Percentiles rank a stretch among this genome's conserved stretches.
Conservation (phyloP, 2,888 invertebrate species). For the Papilio demoleus region DNA sequence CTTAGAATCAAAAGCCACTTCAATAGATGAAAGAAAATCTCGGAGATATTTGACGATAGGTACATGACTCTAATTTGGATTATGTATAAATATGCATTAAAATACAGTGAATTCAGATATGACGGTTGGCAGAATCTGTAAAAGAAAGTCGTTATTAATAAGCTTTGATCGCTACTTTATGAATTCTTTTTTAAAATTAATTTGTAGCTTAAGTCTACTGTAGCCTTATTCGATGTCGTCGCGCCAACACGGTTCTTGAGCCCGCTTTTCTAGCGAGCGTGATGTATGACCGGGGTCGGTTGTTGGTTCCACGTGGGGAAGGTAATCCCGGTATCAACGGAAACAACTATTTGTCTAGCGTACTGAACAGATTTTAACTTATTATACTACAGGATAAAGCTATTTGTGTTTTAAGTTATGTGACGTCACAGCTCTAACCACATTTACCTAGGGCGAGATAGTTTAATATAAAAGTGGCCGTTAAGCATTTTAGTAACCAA, state of each 20-base stretch:
- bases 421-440: not conserved
- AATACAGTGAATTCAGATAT: not conserved
- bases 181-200: not conserved
- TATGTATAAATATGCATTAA: not conserved
- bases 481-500: too few relatives aligned
- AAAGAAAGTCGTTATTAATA: not conserved
- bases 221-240: conserved; percentile 3
- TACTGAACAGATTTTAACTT: conserved; percentile 26
- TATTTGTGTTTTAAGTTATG: not conserved
- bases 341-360: conserved; percentile 37
- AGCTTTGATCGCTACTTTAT: not conserved
- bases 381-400: not conserved
- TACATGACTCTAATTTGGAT: not conserved
- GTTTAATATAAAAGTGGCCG: too few relatives aligned
- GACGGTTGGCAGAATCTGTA: not conserved
- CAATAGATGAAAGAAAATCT: not conserved
- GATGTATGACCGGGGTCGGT: conserved; percentile 44
- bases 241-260: conserved; percentile 22
- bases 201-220: not conserved
- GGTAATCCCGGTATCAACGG: conserved; percentile 26
- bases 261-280: conserved; percentile 33
- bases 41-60: not conserved
- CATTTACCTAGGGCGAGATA: not conserved
- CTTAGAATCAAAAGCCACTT: too few relatives aligned
- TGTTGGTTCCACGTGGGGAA: conserved; percentile 38